phyloP scores from a whole-genome alignment of 2,113 vertebrate species.

The Alectura lathami region DNA sequence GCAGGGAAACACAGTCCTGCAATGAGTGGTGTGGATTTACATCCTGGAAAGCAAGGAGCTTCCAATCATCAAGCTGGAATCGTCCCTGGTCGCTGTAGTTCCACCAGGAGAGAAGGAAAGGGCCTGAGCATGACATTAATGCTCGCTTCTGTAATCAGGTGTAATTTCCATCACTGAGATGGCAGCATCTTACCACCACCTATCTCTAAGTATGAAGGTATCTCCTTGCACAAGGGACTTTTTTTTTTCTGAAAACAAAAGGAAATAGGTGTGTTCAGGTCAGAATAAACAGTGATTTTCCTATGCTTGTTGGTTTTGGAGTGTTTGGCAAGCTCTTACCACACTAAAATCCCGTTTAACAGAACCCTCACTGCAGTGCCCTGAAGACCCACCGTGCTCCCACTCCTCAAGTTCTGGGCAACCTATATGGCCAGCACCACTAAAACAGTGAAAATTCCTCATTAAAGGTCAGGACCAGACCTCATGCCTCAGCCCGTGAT shows the following conservation, averaged over 20 bases:
- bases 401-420: not conserved
- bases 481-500: not conserved
- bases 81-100: not conserved
- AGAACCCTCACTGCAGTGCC: rapidly evolving
- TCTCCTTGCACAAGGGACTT: not conserved
- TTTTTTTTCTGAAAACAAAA: not conserved
- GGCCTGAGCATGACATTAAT: not conserved
- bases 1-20: not conserved
- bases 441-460: not conserved
- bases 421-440: not conserved
- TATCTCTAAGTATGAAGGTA: not conserved
- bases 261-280: rapidly evolving
- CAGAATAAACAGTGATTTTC: not conserved
- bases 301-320: not conserved
- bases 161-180: not conserved
- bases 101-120: not conserved
- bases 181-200: not conserved
- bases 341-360: not conserved
- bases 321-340: not conserved
- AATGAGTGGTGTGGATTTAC: rapidly evolving
- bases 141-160: not conserved
- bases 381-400: not conserved
- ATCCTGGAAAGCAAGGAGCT: not conserved
- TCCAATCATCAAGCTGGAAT: not conserved
- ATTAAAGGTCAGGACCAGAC: not conserved